Evolutionary conservation across 2,888 invertebrate genomes (phyloP).

Genomic region (Eristalis arbustorum): DNA sequence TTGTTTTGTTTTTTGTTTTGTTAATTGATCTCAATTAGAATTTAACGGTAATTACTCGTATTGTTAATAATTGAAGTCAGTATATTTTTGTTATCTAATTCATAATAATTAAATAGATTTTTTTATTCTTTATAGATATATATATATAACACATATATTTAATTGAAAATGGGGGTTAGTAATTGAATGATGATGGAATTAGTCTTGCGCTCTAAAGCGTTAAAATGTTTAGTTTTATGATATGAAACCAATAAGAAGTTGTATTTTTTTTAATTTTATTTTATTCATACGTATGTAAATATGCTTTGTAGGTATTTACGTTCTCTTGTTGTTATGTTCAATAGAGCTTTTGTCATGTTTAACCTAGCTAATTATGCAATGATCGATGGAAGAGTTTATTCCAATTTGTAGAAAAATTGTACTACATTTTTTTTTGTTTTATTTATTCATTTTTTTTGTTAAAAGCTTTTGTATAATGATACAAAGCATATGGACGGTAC

Average conservation of each 20-base stretch:
- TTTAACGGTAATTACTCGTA: constrained; percentile 37
- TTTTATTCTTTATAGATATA: constrained; percentile 18
- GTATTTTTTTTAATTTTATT: neutral
- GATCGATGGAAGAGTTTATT: constrained; percentile 70
- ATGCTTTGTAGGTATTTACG: constrained; percentile 27
- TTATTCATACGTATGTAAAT: constrained; percentile 54
- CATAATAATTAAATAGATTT: constrained; percentile 49
- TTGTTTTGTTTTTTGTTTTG: constrained; percentile 19
- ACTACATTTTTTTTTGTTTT: constrained; percentile 63
- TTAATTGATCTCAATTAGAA: constrained; percentile 67
- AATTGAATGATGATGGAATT: constrained; percentile 59
- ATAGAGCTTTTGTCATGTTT: constrained; percentile 39
- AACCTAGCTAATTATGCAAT: constrained; percentile 70
- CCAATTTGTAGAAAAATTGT: constrained; percentile 71
- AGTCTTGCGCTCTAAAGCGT: constrained; percentile 55
- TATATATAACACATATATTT: constrained; percentile 43
- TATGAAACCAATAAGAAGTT: constrained; percentile 70
- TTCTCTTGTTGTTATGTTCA: constrained; percentile 14
- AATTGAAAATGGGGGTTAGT: constrained; percentile 51
- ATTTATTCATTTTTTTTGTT: constrained; percentile 40
- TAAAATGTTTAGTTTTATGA: constrained; percentile 45
- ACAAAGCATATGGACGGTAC: constrained; percentile 80
- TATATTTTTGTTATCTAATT: constrained; percentile 69
- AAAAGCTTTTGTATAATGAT: constrained; percentile 71
- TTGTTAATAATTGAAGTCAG: constrained; percentile 64